A percentile compares a stretch with the other conserved stretches of the same genome.
These are phyloP conservation scores for Pteropus alecto DNA, from an alignment of 2,113 vertebrate species.

Conservation along the genomic window DNA sequence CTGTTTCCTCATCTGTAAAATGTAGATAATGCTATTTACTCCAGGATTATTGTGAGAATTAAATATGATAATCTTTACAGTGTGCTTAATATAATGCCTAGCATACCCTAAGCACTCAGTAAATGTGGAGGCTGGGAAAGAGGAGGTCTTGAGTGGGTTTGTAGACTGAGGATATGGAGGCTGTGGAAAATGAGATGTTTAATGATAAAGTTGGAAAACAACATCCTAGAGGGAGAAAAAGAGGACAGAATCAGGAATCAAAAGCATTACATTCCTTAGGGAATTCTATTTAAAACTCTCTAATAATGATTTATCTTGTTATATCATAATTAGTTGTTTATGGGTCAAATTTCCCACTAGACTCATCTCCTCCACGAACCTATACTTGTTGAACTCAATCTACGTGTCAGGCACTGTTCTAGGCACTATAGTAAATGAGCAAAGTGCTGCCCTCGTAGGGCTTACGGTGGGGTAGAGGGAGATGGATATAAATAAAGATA, in stretches of 20 bases:
- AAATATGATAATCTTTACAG: background rate
- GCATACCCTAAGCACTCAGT: background rate
- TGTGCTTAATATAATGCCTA: background rate
- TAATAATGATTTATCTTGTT: background rate
- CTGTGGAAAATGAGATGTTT: background rate
- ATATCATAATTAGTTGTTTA: background rate
- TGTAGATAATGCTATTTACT: background rate
- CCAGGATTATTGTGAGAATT: background rate
- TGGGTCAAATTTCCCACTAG: background rate
- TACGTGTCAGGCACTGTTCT: background rate
- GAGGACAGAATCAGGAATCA: background rate
- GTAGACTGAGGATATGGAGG: background rate
- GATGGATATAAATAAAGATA: background rate
- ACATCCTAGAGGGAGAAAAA: background rate
- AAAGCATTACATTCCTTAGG: background rate
- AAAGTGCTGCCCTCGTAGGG: background rate
- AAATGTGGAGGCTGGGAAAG: background rate
- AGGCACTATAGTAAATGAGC: background rate
- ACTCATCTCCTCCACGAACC: background rate
- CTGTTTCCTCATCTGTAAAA: background rate
- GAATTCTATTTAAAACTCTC: background rate
- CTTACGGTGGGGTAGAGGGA: accelerated
- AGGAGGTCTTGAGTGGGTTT: background rate
- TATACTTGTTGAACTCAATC: background rate
- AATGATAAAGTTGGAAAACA: background rate